Percentiles rank a stretch among this genome's conserved stretches.
phyloP scores from a whole-genome alignment of 2,113 vertebrate species.

The Solea solea region DNA sequence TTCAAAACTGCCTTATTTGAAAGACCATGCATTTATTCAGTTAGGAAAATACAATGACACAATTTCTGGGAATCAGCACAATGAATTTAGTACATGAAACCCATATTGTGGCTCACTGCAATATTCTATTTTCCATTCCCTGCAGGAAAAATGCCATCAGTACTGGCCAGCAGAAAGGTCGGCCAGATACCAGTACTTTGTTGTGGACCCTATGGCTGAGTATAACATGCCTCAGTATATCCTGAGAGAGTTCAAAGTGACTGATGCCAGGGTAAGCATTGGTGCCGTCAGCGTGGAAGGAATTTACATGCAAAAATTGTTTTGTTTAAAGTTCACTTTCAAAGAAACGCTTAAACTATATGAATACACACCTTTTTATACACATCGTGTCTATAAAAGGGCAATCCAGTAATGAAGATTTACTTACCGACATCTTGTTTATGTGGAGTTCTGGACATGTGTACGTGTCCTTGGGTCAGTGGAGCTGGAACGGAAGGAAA shows the following conservation, averaged over 20 bases:
- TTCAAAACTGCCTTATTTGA: slow-evolving; percentile 3
- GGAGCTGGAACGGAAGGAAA: too few species aligned
- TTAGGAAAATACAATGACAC: slow-evolving; percentile 3
- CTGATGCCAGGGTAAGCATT: slow-evolving; percentile 94
- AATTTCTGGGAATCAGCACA: slow-evolving; percentile 39
- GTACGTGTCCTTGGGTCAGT: too few species aligned
- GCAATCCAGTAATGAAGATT: too few species aligned
- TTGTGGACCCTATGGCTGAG: slow-evolving; percentile 99
- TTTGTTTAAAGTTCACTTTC: too few species aligned
- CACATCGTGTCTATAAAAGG: too few species aligned
- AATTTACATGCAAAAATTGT: background rate
- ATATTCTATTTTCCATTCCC: slow-evolving; percentile 39
- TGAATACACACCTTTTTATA: too few species aligned
- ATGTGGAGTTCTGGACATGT: too few species aligned
- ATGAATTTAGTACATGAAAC: slow-evolving; percentile 21
- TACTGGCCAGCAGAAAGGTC: slow-evolving; percentile 99
- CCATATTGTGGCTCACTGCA: slow-evolving; percentile 44
- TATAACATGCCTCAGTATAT: slow-evolving; percentile 99
- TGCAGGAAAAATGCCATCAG: slow-evolving; percentile 98
- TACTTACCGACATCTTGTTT: too few species aligned
- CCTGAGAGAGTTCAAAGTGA: slow-evolving; percentile 98
- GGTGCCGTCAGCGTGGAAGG: background rate
- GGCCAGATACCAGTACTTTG: slow-evolving; percentile 98
- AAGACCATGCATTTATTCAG: slow-evolving; percentile 21
- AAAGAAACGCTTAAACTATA: too few species aligned